Evolutionary conservation across 2,888 invertebrate species (phyloP).

Genomic region (Kryphioiulus occultus): DNA sequence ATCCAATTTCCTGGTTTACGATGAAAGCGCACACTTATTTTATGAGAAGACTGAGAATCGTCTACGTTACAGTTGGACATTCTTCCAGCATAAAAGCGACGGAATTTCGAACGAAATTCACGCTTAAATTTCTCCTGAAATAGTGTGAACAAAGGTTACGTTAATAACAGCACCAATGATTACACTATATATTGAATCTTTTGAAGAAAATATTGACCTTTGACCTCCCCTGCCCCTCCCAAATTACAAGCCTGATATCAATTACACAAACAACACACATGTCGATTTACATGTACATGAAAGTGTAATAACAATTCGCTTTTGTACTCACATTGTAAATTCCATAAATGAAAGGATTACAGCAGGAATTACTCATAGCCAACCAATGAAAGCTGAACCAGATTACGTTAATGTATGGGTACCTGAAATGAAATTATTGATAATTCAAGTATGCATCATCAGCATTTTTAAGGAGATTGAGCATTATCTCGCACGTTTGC

Average conservation of each 20-base stretch:
- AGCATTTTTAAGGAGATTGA: too few relatives aligned
- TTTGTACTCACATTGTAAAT: slow-evolving; percentile 63
- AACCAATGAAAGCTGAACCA: slow-evolving; percentile 65
- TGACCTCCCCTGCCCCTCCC: too few relatives aligned
- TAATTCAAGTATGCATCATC: too few relatives aligned
- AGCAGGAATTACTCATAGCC: slow-evolving; percentile 66
- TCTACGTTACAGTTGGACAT: not conserved
- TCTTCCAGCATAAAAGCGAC: not conserved
- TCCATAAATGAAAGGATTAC: slow-evolving; percentile 65
- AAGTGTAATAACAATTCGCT: not conserved
- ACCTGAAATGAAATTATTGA: slow-evolving; percentile 56
- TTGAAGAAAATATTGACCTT: too few relatives aligned
- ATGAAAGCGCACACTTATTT: slow-evolving; percentile 33
- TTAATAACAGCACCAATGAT: too few relatives aligned
- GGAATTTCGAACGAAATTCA: slow-evolving; percentile 48
- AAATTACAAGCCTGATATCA: too few relatives aligned
- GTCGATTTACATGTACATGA: too few relatives aligned
- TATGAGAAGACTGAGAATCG: not conserved
- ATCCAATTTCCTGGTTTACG: slow-evolving; percentile 14
- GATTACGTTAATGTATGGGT: slow-evolving; percentile 62
- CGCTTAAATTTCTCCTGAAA: slow-evolving; percentile 52
- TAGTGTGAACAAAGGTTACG: too few relatives aligned
- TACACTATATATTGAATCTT: too few relatives aligned
- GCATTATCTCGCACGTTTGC: too few relatives aligned
- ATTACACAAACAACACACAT: too few relatives aligned